A percentile compares a stretch with the other conserved stretches of the same genome.
Conservation (phyloP, 2,797 vertebrate species). For the Pristis pectinata region DNA sequence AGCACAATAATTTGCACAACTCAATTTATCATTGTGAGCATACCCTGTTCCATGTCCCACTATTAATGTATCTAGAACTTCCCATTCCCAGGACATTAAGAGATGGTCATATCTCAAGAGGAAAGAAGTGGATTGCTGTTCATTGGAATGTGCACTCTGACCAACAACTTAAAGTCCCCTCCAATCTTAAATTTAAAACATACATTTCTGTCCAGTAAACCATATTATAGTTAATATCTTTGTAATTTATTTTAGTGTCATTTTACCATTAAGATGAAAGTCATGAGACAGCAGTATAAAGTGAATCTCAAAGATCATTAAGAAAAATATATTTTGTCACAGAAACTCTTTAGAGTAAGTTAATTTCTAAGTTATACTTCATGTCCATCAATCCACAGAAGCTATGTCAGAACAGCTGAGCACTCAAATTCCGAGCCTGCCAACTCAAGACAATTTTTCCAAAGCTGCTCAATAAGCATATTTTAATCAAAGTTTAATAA, state of each 20-base stretch:
- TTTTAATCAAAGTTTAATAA: too few relatives aligned
- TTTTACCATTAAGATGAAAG: neutral
- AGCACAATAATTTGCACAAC: too few relatives aligned
- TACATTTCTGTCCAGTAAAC: neutral
- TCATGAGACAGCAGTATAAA: neutral
- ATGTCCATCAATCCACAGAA: too few relatives aligned
- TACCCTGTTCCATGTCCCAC: neutral
- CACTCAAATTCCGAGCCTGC: too few relatives aligned
- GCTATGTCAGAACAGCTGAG: too few relatives aligned
- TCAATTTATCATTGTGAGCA: too few relatives aligned
- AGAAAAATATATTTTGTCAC: neutral
- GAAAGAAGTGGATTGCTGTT: neutral
- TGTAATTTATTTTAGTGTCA: neutral
- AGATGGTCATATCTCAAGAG: neutral
- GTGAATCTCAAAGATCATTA: neutral
- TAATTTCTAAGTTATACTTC: too few relatives aligned
- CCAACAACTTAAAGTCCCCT: too few relatives aligned
- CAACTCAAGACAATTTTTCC: neutral
- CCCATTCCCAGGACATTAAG: neutral
- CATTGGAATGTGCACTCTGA: neutral
- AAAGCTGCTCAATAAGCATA: too few relatives aligned
- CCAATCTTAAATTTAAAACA: neutral
- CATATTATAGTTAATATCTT: neutral
- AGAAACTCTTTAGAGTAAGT: too few relatives aligned
- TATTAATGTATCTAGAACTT: neutral